Percentiles rank a stretch among this genome's conserved stretches.
phyloP scores from a whole-genome alignment of 2,888 invertebrate genomes.

The Aphrophora alni region DNA sequence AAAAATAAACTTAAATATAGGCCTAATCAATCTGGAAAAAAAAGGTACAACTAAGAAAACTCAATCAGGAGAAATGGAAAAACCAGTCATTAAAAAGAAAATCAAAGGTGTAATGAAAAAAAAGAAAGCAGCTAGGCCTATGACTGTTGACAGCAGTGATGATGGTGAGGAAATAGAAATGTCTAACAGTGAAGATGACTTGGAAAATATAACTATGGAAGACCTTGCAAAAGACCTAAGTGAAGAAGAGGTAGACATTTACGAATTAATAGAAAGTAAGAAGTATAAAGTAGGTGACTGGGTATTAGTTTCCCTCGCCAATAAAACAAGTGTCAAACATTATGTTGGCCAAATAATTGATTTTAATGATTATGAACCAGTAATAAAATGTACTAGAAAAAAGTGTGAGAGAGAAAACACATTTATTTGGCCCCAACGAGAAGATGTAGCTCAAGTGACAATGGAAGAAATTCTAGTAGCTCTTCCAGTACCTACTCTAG shows the following conservation, averaged over 20 bases:
- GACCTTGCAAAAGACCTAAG: constrained; percentile 1
- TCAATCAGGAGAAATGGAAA: background rate
- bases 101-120: background rate
- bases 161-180: constrained; percentile 20
- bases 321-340: constrained; percentile 17
- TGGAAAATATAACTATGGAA: constrained; percentile 14
- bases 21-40: too few species aligned
- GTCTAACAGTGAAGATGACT: constrained; percentile 21
- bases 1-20: constrained; percentile 6
- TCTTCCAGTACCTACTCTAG: constrained; percentile 17
- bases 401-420: background rate
- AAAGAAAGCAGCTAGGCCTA: constrained; percentile 3
- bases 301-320: constrained; percentile 9
- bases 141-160: constrained; percentile 6
- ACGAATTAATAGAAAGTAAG: background rate
- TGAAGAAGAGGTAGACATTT: background rate
- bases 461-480: constrained; percentile 11
- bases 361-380: constrained; percentile 11
- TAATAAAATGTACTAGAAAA: constrained; percentile 12
- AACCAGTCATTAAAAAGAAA: too few species aligned
- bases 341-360: constrained; percentile 18
- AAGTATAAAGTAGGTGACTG: constrained; percentile 21
- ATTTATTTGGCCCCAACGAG: constrained; percentile 19
- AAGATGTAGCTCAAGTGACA: background rate
- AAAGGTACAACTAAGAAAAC: background rate